Evolutionary conservation across 2,797 vertebrate species (phyloP), one percentile per base, ranked within the genome.

Genomic region (Premnoplex brunnescens): DNA sequence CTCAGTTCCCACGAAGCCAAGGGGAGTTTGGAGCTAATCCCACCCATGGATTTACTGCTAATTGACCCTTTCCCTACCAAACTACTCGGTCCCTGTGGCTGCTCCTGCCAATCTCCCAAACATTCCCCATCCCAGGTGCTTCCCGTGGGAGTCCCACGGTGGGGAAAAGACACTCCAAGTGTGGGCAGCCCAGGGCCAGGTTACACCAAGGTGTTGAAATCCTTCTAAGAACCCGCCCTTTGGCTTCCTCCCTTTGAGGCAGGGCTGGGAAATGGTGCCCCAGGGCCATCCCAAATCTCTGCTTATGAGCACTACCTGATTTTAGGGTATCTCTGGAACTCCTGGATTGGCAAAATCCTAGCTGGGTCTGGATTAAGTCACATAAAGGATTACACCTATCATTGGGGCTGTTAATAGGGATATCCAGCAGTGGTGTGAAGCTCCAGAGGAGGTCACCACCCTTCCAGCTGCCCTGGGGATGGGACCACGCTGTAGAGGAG

Each of bases 391-490:
- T 6, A 0, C 51, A 60, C 4, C 19, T 67, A 12, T 18, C 39
- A 20, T 0, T 68, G 0, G 1, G 36, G 5, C 3, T 11, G 23
- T 72, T 55, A 66, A 20, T 6, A 56, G 3, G 8, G 9, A 4
- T 3, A 72, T 64, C 69, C 46, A 60, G 22, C 14, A 39, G 49
- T 6, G 18, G 24, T 14, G 12, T 32, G 37, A 87, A 87, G 54
- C 21, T 91, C 52, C 56, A 66, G 51, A 73, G 41, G 30, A 46
- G n/a, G 52, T 69, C 52, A 78, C 14, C 51, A 62, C 32, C 41
- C 16, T 88, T 48, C 16, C 37, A 88, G 36, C 30, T 46, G 36
- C 51, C 60, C 46, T 37, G 30, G 9, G 39, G 55, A 9, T 37
- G 15, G 51, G 81, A 69, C 9, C n/a, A 37, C 4, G 4, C 44